phyloP scores from a whole-genome alignment of 2,888 invertebrate genomes.

The Pterostichus niger region DNA sequence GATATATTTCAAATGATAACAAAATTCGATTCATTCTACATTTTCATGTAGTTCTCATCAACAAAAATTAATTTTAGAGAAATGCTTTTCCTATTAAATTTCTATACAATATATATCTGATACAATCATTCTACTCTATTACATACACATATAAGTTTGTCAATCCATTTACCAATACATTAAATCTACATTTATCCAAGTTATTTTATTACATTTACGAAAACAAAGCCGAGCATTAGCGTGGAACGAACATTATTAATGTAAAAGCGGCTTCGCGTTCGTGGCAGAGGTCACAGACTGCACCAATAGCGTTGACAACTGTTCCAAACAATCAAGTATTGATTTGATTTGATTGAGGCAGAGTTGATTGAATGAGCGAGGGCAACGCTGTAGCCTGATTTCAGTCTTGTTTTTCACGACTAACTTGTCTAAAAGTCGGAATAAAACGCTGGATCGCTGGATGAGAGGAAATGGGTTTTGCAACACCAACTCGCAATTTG shows the following conservation, averaged over 20 bases:
- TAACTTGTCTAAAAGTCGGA: not conserved
- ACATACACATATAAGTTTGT: constrained; percentile 22
- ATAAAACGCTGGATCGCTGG: not conserved
- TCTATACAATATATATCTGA: not conserved
- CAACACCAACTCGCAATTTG: constrained; percentile 10
- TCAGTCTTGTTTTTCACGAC: constrained; percentile 1
- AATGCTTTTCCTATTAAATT: constrained; percentile 36
- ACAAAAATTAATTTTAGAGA: constrained; percentile 23
- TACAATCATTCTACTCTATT: constrained; percentile 19
- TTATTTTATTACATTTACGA: constrained; percentile 41
- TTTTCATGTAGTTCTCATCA: not conserved
- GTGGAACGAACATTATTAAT: constrained; percentile 44
- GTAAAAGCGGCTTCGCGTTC: constrained; percentile 26
- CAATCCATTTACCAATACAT: constrained; percentile 23
- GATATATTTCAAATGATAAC: too few relatives aligned
- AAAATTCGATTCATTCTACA: too few relatives aligned
- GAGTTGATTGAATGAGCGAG: constrained; percentile 4
- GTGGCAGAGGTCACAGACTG: constrained; percentile 5
- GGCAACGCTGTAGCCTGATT: constrained; percentile 26
- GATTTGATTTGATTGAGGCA: constrained; percentile 37
- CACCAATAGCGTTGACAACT: constrained; percentile 36
- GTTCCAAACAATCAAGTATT: constrained; percentile 44
- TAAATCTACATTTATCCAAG: constrained; percentile 15
- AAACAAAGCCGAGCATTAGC: constrained; percentile 40
- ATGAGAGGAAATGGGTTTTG: constrained; percentile 19